Conservation (phyloP, 2,113 vertebrate species). For the Lophura nycthemera region DNA sequence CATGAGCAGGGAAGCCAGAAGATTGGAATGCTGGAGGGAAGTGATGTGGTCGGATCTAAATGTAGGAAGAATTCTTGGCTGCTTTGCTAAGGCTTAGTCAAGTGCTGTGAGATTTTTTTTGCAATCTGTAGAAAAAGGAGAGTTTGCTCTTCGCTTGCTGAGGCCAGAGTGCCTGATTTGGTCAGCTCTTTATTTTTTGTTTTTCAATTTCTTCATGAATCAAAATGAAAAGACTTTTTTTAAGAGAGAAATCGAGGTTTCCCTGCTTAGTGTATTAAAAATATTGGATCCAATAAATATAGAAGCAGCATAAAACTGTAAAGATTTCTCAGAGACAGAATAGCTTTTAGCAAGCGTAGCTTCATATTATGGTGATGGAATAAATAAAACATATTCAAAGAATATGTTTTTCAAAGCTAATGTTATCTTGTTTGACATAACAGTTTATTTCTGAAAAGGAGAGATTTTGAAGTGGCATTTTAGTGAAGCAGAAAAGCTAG, state of each 20-base stretch:
- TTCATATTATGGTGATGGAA: conserved; percentile 31
- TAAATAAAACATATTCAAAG: conserved; percentile 40
- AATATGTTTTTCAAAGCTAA: conserved; percentile 41
- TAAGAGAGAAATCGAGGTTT: conserved; percentile 20
- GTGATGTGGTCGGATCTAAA: not conserved
- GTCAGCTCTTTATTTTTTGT: conserved; percentile 16
- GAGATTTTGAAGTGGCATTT: conserved; percentile 30
- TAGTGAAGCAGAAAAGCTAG: not conserved
- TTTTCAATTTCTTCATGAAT: conserved; percentile 26
- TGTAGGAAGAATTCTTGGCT: not conserved
- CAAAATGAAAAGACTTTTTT: conserved; percentile 42
- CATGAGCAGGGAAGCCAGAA: conserved; percentile 24
- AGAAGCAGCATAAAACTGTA: conserved; percentile 26
- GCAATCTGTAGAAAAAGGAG: not conserved
- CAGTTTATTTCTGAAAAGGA: conserved; percentile 52
- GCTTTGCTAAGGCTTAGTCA: conserved; percentile 14
- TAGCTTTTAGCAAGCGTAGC: conserved; percentile 60
- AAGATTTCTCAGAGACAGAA: conserved; percentile 62
- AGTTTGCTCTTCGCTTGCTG: not conserved
- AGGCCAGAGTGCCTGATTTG: not conserved
- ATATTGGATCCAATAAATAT: conserved; percentile 4
- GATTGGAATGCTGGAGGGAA: not conserved
- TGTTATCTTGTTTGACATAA: conserved; percentile 16
- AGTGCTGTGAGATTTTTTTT: conserved; percentile 26
- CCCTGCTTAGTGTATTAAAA: not conserved